Evolutionary conservation across 2,888 invertebrate species (phyloP), one percentile per base, ranked within the genome.

Genomic region (Epirrita christyi): DNA sequence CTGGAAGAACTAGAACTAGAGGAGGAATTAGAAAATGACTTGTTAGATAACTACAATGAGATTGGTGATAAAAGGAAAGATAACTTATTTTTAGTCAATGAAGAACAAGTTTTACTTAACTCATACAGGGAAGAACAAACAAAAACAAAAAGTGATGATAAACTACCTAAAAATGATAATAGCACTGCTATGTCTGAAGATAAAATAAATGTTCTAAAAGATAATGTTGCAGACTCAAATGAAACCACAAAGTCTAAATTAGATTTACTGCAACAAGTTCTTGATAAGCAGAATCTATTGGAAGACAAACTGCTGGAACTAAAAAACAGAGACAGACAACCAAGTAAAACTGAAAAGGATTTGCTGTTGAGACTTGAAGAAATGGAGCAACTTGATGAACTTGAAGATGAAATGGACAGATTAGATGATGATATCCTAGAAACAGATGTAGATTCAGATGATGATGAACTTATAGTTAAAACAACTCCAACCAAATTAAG

Each of bases 1-100:
- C 80, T 95, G 51, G 95, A 95, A 73, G 93, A 94, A 71, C 80
- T 95, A 54, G 94, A 95, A 75, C 74, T 93, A 29, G 88, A 94
- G 76, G 95, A 95, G 76, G 93, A 94, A 72, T 79, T 94, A 63
- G 86, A 92, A 70, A 88, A 92, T 79, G 87, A 90, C 75, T 59
- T 86, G 42, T 52, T 65, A 14, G 67, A 70, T 48, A 66, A 63
- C 59, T 51, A 61, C 28, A 55, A 63, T 69, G 63, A 63, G 56
- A 63, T 65, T 14, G 37, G 32, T 14, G 64, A 65, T 37, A 61
- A 55, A 46, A 55, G 61, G 40, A 61, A 68, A 59, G 57, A 65
- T 59, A 66, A 75, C 37, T 64, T 64, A 9, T 72, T 76, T 61
- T 61, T 70, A 4, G 55, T 64, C 34, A 68, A 71, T 61, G 67